Evolutionary conservation across 1,140 invertebrate species (phyloP).

Genomic region (Pseudachorutes palmiensis): DNA sequence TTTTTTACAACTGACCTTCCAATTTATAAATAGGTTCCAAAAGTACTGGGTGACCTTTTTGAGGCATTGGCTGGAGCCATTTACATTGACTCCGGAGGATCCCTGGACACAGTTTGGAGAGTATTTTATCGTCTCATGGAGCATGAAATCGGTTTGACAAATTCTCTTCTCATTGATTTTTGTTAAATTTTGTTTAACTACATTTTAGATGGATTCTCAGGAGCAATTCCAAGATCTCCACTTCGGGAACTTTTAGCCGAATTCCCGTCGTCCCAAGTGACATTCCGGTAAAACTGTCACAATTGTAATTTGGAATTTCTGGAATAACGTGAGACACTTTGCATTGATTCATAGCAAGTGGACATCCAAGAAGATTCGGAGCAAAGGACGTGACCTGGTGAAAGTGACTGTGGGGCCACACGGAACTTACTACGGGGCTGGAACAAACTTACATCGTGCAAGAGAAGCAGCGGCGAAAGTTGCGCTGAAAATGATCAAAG

Average conservation of each 20-base stretch:
- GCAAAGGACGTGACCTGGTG: constrained; percentile 53
- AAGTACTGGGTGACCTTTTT: constrained; percentile 55
- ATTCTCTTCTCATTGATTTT: no score
- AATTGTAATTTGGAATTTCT: constrained; percentile 10
- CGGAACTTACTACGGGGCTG: constrained; percentile 58
- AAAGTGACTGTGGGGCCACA: constrained; percentile 51
- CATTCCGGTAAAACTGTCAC: constrained; percentile 1
- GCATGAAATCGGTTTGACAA: constrained; percentile 48
- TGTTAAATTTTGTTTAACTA: not conserved
- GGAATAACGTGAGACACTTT: constrained; percentile 29
- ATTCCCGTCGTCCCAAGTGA: not conserved
- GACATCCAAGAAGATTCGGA: constrained; percentile 29
- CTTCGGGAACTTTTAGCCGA: constrained; percentile 15
- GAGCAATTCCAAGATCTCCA: constrained; percentile 26
- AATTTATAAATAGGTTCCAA: constrained; percentile 51
- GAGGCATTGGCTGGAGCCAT: constrained; percentile 56
- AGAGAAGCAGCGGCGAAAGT: constrained; percentile 67
- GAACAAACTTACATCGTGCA: constrained; percentile 56
- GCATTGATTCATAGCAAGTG: constrained; percentile 34
- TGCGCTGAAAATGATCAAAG: constrained; percentile 47
- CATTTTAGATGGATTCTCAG: constrained; percentile 23
- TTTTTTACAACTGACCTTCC: no score
- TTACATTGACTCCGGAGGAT: constrained; percentile 51
- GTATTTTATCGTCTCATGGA: constrained; percentile 52
- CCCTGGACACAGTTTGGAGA: constrained; percentile 52